Evolutionary conservation across 1,140 invertebrate genomes (phyloP), one percentile per base, ranked within the genome.

Genomic region (Plectrocnemia conspersa): DNA sequence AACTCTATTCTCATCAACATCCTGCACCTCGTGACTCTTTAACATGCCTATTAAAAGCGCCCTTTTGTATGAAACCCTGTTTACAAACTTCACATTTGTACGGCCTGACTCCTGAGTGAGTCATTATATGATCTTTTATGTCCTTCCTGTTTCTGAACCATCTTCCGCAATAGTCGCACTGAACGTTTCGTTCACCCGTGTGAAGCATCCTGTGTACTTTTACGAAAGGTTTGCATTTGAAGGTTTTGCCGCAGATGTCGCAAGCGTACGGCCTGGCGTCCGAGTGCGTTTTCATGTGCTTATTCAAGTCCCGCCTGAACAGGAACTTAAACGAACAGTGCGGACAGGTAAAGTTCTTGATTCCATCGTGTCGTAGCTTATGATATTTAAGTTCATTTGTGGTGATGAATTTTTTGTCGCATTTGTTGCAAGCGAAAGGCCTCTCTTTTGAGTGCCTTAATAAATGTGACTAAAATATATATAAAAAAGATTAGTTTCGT

Each of bases 11-110:
- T 16, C 10, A 13, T 38, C 10, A 36, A 7, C 38, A 13, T 10
- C 18, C 5, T 38, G 35, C 18, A 6, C 35, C 5, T 29, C 7
- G 7, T 41, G 16, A 11, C 6, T 41, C 66, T 0, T 65, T 64
- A 52, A 68, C 67, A 45, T 76, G 72, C 3, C 69, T 65, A 36
- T 66, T 72, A 11, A 75, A 65, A 1, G 68, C 69, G 7, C 70
- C 73, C 59, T 77, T 77, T 47, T 78, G 78, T 36, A 73, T 70
- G 64, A 81, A 82, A 2, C 69, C 64, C 54, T 77, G 75, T 3
- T 71, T 71, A 65, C 81, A 83, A 15, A 77, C 54, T 53, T 78
- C 69, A 59, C 81, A 83, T 54, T 77, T 72, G 64, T 75, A 80
- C 19, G 79, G 79, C 42, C 72, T 68, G 59, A 80, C 77, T 1